Evolutionary conservation across 2,888 invertebrate genomes (phyloP).

Genomic region (Mythimna impura): DNA sequence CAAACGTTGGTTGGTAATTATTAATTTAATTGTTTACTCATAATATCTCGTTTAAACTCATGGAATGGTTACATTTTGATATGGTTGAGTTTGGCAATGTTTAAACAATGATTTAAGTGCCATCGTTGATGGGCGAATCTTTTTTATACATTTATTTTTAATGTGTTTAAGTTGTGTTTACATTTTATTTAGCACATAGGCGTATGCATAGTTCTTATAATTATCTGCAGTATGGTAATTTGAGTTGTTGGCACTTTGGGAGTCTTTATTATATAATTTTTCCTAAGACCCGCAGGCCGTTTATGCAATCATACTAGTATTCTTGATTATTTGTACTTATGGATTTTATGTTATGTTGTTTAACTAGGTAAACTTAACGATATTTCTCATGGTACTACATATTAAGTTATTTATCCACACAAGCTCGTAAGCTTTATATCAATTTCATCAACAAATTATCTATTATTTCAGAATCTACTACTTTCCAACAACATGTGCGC

Average conservation of each 20-base stretch:
- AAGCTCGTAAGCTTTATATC: no score
- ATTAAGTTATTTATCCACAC: no score
- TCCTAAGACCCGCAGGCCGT: not conserved
- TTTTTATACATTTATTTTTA: slow-evolving; percentile 45
- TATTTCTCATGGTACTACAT: no score
- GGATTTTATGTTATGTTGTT: not conserved
- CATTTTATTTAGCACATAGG: not conserved
- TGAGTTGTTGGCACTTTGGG: not conserved
- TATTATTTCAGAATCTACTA: no score
- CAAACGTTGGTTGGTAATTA: slow-evolving; percentile 10
- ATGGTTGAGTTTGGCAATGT: slow-evolving; percentile 39
- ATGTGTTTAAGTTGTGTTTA: slow-evolving; percentile 18
- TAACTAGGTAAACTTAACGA: not conserved
- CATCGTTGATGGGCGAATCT: slow-evolving; percentile 32
- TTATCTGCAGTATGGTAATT: slow-evolving; percentile 23
- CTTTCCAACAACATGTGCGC: no score
- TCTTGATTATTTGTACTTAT: not conserved
- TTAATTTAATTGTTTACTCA: slow-evolving; percentile 42
- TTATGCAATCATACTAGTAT: not conserved
- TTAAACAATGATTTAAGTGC: slow-evolving; percentile 29
- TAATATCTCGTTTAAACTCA: slow-evolving; percentile 33
- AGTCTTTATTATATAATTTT: not conserved
- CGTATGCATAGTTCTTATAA: not conserved
- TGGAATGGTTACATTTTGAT: slow-evolving; percentile 49
- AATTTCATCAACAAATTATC: no score